Evolutionary conservation across 2,888 invertebrate genomes (phyloP).

Genomic region (Hypselothyrea guttata): DNA sequence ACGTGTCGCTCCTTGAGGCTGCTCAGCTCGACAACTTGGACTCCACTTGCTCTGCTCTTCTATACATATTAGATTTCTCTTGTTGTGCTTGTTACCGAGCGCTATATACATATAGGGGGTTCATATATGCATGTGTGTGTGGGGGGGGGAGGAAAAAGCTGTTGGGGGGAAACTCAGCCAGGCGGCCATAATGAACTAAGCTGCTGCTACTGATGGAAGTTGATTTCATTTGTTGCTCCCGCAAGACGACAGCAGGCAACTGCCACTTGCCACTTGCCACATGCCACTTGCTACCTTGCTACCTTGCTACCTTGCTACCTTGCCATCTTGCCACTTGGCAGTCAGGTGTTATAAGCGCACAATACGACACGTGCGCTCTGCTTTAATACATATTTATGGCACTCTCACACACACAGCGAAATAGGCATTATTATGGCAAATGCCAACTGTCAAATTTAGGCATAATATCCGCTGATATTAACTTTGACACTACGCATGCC

Average conservation of each 20-base stretch:
- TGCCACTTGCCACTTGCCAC: slow-evolving; percentile 8
- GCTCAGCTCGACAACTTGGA: slow-evolving; percentile 18
- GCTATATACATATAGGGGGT: background rate
- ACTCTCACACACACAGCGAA: slow-evolving; percentile 1
- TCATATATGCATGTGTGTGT: background rate
- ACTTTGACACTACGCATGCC: no score
- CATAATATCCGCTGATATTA: no score
- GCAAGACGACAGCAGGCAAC: slow-evolving; percentile 30
- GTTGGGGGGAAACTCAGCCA: slow-evolving; percentile 33
- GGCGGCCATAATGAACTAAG: slow-evolving; percentile 64
- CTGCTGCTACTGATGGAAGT: slow-evolving; percentile 60
- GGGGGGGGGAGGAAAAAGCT: background rate
- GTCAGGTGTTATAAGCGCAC: slow-evolving; percentile 16
- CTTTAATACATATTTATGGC: slow-evolving; percentile 20
- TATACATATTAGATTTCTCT: no score
- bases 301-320: slow-evolving; percentile 2
- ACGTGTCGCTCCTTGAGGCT: slow-evolving; percentile 37
- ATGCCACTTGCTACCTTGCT: slow-evolving; percentile 3
- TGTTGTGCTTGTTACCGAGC: background rate
- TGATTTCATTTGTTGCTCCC: slow-evolving; percentile 62
- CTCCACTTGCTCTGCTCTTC: no score
- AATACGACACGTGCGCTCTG: slow-evolving; percentile 10
- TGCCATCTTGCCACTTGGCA: slow-evolving; percentile 7
- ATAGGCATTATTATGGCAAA: slow-evolving; percentile 1
- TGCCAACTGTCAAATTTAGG: background rate